Percentiles rank a stretch among this genome's conserved stretches.
phyloP scores from a whole-genome alignment of 2,888 invertebrate species.

The Leucophenga maculata region DNA sequence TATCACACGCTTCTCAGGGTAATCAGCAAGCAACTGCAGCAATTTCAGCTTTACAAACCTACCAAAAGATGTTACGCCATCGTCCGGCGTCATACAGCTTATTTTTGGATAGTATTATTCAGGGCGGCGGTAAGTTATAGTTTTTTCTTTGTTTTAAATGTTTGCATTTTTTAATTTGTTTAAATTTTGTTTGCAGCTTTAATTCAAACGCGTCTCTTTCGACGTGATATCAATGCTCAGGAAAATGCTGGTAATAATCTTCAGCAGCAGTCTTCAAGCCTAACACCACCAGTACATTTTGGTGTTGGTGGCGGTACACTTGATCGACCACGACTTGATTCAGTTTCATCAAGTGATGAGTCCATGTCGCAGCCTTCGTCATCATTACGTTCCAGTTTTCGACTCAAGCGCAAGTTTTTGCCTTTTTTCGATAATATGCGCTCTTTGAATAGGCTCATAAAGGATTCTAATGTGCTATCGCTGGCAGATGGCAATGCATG shows the following conservation, averaged over 20 bases:
- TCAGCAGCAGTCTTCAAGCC: neutral
- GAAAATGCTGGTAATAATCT: conserved; percentile 45
- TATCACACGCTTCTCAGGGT: conserved; percentile 85
- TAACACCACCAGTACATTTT: conserved; percentile 28
- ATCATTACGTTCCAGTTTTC: conserved; percentile 68
- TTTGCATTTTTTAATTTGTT: neutral
- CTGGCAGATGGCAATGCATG: conserved; percentile 87
- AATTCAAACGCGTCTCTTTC: conserved; percentile 70
- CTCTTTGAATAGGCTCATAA: conserved; percentile 79
- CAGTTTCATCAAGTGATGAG: conserved; percentile 72
- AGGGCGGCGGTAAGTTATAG: conserved; percentile 72
- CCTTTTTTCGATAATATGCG: conserved; percentile 75
- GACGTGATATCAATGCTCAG: conserved; percentile 69
- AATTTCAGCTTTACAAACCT: conserved; percentile 83
- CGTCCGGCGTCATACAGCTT: conserved; percentile 87
- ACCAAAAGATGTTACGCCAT: conserved; percentile 86
- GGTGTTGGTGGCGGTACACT: conserved; percentile 39
- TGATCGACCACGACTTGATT: conserved; percentile 73
- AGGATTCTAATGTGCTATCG: conserved; percentile 86
- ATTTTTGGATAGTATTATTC: conserved; percentile 85
- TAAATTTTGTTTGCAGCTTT: conserved; percentile 52
- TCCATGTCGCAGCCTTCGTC: conserved; percentile 65
- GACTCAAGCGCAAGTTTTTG: conserved; percentile 71
- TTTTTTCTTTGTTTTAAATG: neutral
- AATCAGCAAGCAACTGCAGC: conserved; percentile 87